These are phyloP conservation scores for Camponotus pennsylvanicus DNA, from an alignment of 1,140 invertebrate species.

Conservation along the genomic window DNA sequence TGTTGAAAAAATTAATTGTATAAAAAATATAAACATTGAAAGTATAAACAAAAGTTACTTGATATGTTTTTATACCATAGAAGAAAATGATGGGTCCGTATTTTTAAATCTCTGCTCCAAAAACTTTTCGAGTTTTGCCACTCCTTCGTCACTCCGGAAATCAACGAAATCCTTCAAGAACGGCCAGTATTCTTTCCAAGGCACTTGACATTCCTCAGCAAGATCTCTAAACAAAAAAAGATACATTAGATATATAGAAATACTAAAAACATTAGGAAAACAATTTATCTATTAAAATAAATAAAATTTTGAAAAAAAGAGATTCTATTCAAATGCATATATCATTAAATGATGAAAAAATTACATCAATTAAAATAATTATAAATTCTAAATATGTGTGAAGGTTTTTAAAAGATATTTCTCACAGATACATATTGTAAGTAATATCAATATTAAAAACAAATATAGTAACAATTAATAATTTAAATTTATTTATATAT, in stretches of 20 bases:
- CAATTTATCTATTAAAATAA: conserved; percentile 24
- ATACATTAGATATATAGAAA: background rate
- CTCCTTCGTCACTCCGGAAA: conserved; percentile 90
- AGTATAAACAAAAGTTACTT: conserved; percentile 45
- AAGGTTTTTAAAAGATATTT: background rate
- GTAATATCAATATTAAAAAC: background rate
- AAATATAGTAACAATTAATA: background rate
- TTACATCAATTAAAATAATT: conserved; percentile 8
- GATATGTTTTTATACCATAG: conserved; percentile 40
- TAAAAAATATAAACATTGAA: background rate
- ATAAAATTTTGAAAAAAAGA: background rate
- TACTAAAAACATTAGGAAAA: background rate
- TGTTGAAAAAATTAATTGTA: background rate
- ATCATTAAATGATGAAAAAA: background rate
- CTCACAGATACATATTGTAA: background rate
- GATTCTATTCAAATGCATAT: background rate
- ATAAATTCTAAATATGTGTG: background rate
- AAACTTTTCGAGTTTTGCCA: conserved; percentile 91
- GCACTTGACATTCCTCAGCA: conserved; percentile 91
- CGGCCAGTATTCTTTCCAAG: conserved; percentile 97
- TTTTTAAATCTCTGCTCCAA: conserved; percentile 86
- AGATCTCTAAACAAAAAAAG: conserved; percentile 81
- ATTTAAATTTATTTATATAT: conserved; percentile 19
- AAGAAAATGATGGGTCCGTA: conserved; percentile 59
- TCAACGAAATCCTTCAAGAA: conserved; percentile 94